These are phyloP conservation scores for Lophotriccus pileatus DNA, from an alignment of 2,797 vertebrate species.

Conservation along the genomic window DNA sequence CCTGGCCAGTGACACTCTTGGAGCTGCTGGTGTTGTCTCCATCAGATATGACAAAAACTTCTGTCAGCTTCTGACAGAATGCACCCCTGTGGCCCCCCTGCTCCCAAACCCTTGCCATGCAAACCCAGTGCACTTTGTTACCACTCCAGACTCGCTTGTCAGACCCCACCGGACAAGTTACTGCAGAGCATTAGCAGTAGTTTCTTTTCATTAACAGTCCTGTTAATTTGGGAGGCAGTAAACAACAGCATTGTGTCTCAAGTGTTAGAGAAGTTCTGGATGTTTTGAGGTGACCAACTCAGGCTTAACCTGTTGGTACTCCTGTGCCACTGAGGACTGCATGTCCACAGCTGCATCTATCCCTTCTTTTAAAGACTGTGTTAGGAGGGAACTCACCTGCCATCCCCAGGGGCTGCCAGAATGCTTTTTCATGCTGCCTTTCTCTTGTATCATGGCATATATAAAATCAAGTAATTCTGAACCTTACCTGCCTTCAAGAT, in stretches of 20 bases:
- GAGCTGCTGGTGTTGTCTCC: background rate
- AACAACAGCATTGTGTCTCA: background rate
- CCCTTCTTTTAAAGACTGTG: background rate
- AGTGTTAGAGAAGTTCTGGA: background rate
- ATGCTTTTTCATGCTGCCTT: background rate
- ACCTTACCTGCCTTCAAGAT: background rate
- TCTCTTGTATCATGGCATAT: background rate
- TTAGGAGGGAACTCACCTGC: background rate
- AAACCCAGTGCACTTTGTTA: background rate
- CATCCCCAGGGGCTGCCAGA: background rate
- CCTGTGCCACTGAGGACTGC: background rate
- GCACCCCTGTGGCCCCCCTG: accelerated
- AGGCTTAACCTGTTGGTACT: background rate
- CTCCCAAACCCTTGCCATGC: background rate
- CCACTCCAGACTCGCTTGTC: slow-evolving; percentile 40
- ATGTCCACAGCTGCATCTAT: background rate
- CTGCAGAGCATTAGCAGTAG: slow-evolving; percentile 29
- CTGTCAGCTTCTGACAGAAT: background rate
- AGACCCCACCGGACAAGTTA: slow-evolving; percentile 24
- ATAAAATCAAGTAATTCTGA: background rate
- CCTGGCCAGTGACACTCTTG: background rate
- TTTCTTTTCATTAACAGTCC: slow-evolving; percentile 44
- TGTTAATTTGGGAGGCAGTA: slow-evolving; percentile 18
- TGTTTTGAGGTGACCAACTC: background rate
- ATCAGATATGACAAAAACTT: background rate